phyloP scores from a whole-genome alignment of 1,140 invertebrate genomes.

The Akabosia matsudoensis region DNA sequence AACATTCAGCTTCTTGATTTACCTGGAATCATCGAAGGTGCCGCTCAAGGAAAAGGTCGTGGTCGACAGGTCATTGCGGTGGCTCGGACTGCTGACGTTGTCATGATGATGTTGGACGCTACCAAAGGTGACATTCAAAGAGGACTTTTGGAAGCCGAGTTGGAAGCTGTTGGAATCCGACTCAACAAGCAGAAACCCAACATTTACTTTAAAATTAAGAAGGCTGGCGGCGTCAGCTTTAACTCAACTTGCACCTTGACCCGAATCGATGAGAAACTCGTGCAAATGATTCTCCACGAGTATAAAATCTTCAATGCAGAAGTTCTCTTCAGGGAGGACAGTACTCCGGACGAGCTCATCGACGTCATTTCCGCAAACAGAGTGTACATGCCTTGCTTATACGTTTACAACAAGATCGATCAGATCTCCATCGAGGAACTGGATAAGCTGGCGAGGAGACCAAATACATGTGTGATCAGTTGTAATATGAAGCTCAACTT shows the following conservation, averaged over 20 bases:
- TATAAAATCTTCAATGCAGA: slow-evolving; percentile 99
- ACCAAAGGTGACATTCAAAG: slow-evolving; percentile 94
- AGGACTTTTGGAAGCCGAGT: slow-evolving; percentile 82
- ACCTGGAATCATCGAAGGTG: slow-evolving; percentile 96
- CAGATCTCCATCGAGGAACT: slow-evolving; percentile 99
- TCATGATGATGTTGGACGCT: slow-evolving; percentile 98
- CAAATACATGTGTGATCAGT: slow-evolving; percentile 92
- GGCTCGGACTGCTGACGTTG: slow-evolving; percentile 90
- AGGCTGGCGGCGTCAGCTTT: slow-evolving; percentile 97
- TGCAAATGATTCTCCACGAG: slow-evolving; percentile 96
- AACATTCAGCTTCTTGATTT: slow-evolving; percentile 97
- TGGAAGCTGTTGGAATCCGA: slow-evolving; percentile 94
- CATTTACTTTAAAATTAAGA: slow-evolving; percentile 97
- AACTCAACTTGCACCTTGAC: slow-evolving; percentile 93
- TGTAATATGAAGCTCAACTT: slow-evolving; percentile 99
- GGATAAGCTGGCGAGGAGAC: slow-evolving; percentile 84
- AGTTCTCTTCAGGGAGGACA: slow-evolving; percentile 92
- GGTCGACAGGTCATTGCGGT: slow-evolving; percentile 84
- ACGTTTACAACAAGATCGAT: slow-evolving; percentile 99
- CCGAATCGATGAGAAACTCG: slow-evolving; percentile 93
- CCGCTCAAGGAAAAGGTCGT: slow-evolving; percentile 78
- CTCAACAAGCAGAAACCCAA: slow-evolving; percentile 92
- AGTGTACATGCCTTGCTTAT: slow-evolving; percentile 94
- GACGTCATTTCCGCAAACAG: slow-evolving; percentile 98
- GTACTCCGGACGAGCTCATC: slow-evolving; percentile 92